phyloP scores from a whole-genome alignment of 1,140 invertebrate genomes.

The Ostrea denselamellosa region DNA sequence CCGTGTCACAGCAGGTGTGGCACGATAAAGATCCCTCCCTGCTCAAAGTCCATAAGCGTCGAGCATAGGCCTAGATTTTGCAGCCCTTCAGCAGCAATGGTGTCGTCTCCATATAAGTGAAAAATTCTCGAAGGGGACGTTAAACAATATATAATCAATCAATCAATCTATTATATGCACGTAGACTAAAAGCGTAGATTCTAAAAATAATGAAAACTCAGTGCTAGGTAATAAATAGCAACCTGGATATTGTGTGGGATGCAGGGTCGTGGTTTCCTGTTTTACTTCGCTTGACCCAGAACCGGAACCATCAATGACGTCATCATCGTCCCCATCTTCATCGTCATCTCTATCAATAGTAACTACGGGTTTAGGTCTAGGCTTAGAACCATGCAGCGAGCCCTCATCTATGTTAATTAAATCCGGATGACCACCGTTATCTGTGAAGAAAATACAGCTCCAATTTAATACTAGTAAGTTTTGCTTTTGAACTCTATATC shows the following conservation, averaged over 20 bases:
- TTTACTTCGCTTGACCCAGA: slow-evolving; percentile 6
- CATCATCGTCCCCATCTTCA: background rate
- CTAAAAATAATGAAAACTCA: too few species aligned
- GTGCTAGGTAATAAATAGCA: background rate
- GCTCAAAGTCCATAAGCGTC: too few species aligned
- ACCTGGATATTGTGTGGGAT: slow-evolving; percentile 17
- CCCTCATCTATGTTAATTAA: slow-evolving; percentile 10
- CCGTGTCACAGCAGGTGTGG: too few species aligned
- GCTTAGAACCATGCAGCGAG: background rate
- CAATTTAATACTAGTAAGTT: background rate
- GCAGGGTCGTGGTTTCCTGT: background rate
- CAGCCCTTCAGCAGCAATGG: too few species aligned
- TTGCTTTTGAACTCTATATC: background rate
- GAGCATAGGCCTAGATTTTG: too few species aligned
- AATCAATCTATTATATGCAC: too few species aligned
- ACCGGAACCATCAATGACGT: slow-evolving; percentile 18
- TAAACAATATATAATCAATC: too few species aligned
- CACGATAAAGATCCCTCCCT: too few species aligned
- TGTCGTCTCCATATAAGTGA: too few species aligned
- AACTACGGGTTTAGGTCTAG: slow-evolving; percentile 8
- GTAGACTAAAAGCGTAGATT: too few species aligned
- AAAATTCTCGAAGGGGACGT: too few species aligned
- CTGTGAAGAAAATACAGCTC: background rate
- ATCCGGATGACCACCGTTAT: background rate
- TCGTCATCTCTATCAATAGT: slow-evolving; percentile 15